These are phyloP conservation scores for Setipinna tenuifilis DNA, from an alignment of 2,797 vertebrate species.

Conservation along the genomic window DNA sequence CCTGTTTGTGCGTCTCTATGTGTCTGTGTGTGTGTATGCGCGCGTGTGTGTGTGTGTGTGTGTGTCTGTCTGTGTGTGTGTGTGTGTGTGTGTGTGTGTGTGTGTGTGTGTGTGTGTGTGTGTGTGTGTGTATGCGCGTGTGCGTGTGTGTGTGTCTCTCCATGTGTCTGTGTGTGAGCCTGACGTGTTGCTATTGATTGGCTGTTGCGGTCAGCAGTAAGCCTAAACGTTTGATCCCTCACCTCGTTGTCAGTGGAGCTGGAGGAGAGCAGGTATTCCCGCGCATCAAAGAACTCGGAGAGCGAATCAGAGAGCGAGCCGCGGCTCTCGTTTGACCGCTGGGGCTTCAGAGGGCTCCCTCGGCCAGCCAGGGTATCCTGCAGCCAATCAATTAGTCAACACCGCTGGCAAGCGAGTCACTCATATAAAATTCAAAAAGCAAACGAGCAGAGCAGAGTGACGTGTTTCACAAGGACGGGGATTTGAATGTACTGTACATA, in stretches of 20 bases:
- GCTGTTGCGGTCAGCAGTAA: neutral
- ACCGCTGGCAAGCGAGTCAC: neutral
- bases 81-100: neutral
- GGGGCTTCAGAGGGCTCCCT: constrained; percentile 84
- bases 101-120: neutral
- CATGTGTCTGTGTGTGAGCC: neutral
- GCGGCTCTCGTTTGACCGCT: constrained; percentile 89
- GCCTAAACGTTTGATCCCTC: constrained; percentile 38
- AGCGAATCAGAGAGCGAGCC: constrained; percentile 91
- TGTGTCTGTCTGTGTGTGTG: neutral
- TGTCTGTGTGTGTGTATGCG: neutral
- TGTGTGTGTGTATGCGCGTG: neutral
- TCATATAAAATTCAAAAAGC: neutral
- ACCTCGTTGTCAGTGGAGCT: constrained; percentile 99
- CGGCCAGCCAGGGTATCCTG: constrained; percentile 77
- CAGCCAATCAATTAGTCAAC: neutral
- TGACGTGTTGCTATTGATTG: neutral
- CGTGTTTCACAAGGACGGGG: too few species aligned
- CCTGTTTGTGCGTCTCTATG: too few species aligned
- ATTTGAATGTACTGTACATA: neutral
- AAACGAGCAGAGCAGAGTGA: neutral
- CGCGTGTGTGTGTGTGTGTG: neutral
- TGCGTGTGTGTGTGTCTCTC: neutral
- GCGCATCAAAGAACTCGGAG: constrained; percentile 94
- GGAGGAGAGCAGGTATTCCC: constrained; percentile 94